A percentile compares a stretch with the other conserved stretches of the same genome.
phyloP scores from a whole-genome alignment of 2,888 invertebrate genomes.

The Amiota communis region DNA sequence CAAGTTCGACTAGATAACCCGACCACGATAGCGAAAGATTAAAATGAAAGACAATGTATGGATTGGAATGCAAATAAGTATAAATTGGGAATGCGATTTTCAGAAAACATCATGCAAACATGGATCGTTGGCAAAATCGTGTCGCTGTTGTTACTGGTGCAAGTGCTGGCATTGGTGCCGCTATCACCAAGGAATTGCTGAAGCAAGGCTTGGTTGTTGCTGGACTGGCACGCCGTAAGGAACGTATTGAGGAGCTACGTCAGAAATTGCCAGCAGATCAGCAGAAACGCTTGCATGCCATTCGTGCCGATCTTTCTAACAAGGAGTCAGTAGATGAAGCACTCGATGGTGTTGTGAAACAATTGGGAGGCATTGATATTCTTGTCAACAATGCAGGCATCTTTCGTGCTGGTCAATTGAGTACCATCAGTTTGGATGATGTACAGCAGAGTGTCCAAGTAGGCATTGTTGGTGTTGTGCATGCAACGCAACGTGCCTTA shows the following conservation, averaged over 20 bases:
- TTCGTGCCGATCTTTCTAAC: conserved; percentile 74
- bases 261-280: conserved; percentile 48
- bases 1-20: conserved; percentile 2
- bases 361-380: conserved; percentile 75
- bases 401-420: conserved; percentile 41
- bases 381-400: conserved; percentile 77
- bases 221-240: conserved; percentile 75
- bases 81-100: conserved; percentile 7
- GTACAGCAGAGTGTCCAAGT: conserved; percentile 68
- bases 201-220: conserved; percentile 75
- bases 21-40: conserved; percentile 7
- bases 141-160: conserved; percentile 80
- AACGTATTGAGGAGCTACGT: conserved; percentile 70
- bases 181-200: conserved; percentile 73
- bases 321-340: conserved; percentile 75
- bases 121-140: conserved; percentile 78
- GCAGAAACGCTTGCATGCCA: conserved; percentile 48
- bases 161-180: conserved; percentile 78
- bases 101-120: conserved; percentile 43
- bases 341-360: conserved; percentile 74
- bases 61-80: background rate
- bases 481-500: conserved; percentile 73
- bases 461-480: conserved; percentile 72
- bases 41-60: background rate
- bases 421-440: conserved; percentile 37